A percentile compares a stretch with the other conserved stretches of the same genome.
Conservation (phyloP, 2,113 vertebrate genomes). For the Sisor rabdophorus region DNA sequence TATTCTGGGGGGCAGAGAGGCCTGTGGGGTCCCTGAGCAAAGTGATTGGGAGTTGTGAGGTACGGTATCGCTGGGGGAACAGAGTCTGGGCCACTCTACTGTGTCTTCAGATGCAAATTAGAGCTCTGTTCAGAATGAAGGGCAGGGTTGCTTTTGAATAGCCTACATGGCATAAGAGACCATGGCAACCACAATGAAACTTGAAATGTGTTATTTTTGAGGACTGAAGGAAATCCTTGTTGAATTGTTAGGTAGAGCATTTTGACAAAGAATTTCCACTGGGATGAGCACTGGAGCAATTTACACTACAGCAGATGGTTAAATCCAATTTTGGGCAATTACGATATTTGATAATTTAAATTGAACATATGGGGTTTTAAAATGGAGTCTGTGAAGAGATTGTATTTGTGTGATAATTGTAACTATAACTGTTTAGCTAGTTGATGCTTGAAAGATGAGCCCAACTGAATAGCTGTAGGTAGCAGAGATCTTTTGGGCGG, state of each 20-base stretch:
- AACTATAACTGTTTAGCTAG: constrained; percentile 55
- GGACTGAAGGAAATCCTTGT: constrained; percentile 58
- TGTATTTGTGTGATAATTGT: constrained; percentile 51
- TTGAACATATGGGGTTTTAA: constrained; percentile 37
- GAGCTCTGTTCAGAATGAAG: constrained; percentile 61
- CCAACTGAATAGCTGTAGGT: constrained; percentile 61
- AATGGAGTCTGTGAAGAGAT: constrained; percentile 28
- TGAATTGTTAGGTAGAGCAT: constrained; percentile 36
- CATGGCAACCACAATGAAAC: constrained; percentile 68
- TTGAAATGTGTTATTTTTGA: constrained; percentile 66
- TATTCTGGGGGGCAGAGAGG: neutral
- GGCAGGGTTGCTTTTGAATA: constrained; percentile 67
- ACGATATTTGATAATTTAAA: constrained; percentile 46
- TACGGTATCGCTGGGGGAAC: constrained; percentile 28
- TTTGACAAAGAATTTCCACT: constrained; percentile 23
- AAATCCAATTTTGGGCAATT: neutral
- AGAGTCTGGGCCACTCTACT: constrained; percentile 55
- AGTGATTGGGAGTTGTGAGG: constrained; percentile 24
- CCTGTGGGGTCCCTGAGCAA: constrained; percentile 17
- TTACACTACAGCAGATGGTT: neutral
- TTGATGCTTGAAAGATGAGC: constrained; percentile 59
- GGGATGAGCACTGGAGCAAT: constrained; percentile 36
- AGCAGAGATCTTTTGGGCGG: constrained; percentile 56
- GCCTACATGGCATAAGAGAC: constrained; percentile 61
- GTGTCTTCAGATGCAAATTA: constrained; percentile 78